phyloP scores from a whole-genome alignment of 2,888 invertebrate genomes.

The Vanessa cardui region DNA sequence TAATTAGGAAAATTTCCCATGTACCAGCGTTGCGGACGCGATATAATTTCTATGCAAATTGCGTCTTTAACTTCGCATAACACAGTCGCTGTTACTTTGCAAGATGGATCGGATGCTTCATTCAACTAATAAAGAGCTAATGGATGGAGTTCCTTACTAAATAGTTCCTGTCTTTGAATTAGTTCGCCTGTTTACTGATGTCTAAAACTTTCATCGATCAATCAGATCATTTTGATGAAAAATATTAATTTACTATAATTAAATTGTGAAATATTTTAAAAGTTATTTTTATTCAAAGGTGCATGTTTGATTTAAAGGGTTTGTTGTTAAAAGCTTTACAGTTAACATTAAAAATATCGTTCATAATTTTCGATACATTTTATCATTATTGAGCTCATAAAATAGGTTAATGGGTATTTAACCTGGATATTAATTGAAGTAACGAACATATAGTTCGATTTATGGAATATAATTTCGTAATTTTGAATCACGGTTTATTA shows the following conservation, averaged over 20 bases:
- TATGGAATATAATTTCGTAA: background rate
- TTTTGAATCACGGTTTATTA: background rate
- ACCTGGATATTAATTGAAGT: background rate
- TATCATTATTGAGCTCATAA: background rate
- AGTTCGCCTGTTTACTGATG: slow-evolving; percentile 11
- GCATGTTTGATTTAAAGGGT: too few species aligned
- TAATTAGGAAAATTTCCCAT: slow-evolving; percentile 81
- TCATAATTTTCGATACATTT: background rate
- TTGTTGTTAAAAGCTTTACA: too few species aligned
- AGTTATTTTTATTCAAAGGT: too few species aligned
- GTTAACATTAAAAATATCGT: background rate
- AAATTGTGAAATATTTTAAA: background rate
- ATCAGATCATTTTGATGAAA: slow-evolving; percentile 4
- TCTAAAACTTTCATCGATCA: slow-evolving; percentile 6
- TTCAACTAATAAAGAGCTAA: slow-evolving; percentile 38
- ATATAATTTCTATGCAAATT: slow-evolving; percentile 83
- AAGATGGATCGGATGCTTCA: slow-evolving; percentile 47
- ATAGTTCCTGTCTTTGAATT: slow-evolving; percentile 14
- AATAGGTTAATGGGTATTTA: slow-evolving; percentile 5
- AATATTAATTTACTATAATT: background rate
- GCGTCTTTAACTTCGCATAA: slow-evolving; percentile 78
- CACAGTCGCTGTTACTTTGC: slow-evolving; percentile 52
- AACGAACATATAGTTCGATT: background rate
- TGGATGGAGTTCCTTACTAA: slow-evolving; percentile 18
- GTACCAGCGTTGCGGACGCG: slow-evolving; percentile 71